phyloP scores from a whole-genome alignment of 2,113 vertebrate genomes.

The Rhinopomastus cyanomelas region DNA sequence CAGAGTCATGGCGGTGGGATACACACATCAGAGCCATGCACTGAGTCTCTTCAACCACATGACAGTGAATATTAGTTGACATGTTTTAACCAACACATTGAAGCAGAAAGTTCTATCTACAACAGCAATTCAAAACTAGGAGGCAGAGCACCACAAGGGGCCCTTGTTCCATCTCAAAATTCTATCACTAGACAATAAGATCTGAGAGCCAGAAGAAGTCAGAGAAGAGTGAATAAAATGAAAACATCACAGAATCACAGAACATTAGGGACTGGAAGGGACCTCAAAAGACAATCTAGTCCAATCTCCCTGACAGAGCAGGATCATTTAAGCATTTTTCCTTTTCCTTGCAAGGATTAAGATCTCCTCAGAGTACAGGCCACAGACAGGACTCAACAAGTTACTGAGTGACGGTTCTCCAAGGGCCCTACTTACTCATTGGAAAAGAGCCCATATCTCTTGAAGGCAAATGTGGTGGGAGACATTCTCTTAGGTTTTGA shows the following conservation, averaged over 20 bases:
- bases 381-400: not conserved
- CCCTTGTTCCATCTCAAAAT: not conserved
- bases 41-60: not conserved
- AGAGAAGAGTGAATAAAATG: not conserved
- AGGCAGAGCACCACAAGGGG: not conserved
- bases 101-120: not conserved
- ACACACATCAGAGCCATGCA: not conserved
- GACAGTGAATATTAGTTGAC: not conserved
- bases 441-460: not conserved
- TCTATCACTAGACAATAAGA: not conserved
- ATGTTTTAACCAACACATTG: not conserved
- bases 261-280: too few species aligned
- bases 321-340: not conserved
- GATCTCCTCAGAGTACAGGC: not conserved
- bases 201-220: not conserved
- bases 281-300: too few species aligned
- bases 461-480: not conserved
- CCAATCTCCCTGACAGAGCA: too few species aligned
- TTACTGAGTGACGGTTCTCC: not conserved
- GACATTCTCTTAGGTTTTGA: not conserved
- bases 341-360: not conserved
- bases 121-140: not conserved
- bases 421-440: not conserved
- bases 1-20: not conserved
- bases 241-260: too few species aligned